phyloP scores from a whole-genome alignment of 2,797 vertebrate species.

The Lithobates pipiens region DNA sequence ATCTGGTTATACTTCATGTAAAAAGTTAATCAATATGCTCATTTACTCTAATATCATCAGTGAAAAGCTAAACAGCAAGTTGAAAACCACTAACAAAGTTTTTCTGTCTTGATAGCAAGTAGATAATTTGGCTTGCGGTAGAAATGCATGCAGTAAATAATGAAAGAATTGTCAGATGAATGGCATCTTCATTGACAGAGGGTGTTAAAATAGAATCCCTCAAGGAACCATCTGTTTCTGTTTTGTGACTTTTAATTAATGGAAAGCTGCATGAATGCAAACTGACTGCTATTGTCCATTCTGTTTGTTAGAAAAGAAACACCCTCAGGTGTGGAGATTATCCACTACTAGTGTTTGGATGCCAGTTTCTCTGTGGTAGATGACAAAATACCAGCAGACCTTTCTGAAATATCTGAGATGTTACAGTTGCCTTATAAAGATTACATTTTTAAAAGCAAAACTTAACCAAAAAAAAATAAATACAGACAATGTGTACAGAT shows the following conservation, averaged over 20 bases:
- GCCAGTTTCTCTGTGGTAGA: conserved; percentile 40
- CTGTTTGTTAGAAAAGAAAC: conserved; percentile 42
- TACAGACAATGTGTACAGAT: too few relatives aligned
- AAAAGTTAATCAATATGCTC: neutral
- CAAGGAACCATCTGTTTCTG: conserved; percentile 48
- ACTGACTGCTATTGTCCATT: conserved; percentile 46
- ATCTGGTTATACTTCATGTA: too few relatives aligned
- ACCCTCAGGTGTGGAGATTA: conserved; percentile 42
- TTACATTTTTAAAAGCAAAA: neutral
- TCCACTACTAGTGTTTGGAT: conserved; percentile 25
- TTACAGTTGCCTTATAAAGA: neutral
- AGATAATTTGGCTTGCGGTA: conserved; percentile 11
- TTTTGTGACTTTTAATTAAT: conserved; percentile 50
- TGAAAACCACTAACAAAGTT: neutral
- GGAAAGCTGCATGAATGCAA: conserved; percentile 49
- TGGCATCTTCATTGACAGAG: conserved; percentile 43
- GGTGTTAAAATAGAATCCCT: conserved; percentile 47
- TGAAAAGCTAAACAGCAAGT: neutral
- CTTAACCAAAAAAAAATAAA: neutral
- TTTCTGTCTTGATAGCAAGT: neutral
- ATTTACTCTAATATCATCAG: neutral
- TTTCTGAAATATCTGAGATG: conserved; percentile 5
- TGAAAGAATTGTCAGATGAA: conserved; percentile 34
- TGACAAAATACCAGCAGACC: conserved; percentile 10
- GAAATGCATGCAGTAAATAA: conserved; percentile 40